Evolutionary conservation across 1,140 invertebrate species (phyloP).

Genomic region (Drosophila varians): DNA sequence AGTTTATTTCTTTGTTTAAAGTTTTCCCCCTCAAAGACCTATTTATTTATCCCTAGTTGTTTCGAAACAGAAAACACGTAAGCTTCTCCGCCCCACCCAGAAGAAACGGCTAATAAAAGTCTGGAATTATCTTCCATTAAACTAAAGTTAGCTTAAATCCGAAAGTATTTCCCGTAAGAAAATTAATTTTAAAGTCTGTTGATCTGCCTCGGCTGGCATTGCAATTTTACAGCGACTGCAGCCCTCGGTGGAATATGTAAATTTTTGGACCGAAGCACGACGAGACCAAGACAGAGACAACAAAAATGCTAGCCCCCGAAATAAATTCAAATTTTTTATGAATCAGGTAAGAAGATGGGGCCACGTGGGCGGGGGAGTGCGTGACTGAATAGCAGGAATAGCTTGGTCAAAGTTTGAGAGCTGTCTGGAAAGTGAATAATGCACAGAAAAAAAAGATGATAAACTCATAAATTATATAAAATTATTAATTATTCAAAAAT

Average conservation of each 20-base stretch:
- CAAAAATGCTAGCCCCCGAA: conserved; percentile 47
- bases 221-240: conserved; percentile 24
- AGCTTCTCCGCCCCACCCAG: background rate
- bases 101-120: conserved; percentile 28
- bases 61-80: background rate
- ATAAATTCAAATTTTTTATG: conserved; percentile 77
- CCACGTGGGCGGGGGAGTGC: conserved; percentile 15
- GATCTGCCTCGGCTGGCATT: conserved; percentile 10
- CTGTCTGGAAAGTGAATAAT: background rate
- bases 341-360: conserved; percentile 55
- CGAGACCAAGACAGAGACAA: conserved; percentile 40
- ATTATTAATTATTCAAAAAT: background rate
- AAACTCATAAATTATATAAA: no score
- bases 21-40: background rate
- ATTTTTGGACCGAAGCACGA: conserved; percentile 34
- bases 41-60: background rate
- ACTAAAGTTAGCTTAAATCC: conserved; percentile 24
- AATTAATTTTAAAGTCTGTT: conserved; percentile 21
- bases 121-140: conserved; percentile 32
- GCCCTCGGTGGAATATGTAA: conserved; percentile 58
- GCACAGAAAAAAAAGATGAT: conserved; percentile 1
- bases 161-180: conserved; percentile 23
- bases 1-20: no score
- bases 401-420: conserved; percentile 26
- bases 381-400: conserved; percentile 47